A percentile compares a stretch with the other conserved stretches of the same genome.
phyloP scores from a whole-genome alignment of 2,113 vertebrate species.

The Elanus axillaris region DNA sequence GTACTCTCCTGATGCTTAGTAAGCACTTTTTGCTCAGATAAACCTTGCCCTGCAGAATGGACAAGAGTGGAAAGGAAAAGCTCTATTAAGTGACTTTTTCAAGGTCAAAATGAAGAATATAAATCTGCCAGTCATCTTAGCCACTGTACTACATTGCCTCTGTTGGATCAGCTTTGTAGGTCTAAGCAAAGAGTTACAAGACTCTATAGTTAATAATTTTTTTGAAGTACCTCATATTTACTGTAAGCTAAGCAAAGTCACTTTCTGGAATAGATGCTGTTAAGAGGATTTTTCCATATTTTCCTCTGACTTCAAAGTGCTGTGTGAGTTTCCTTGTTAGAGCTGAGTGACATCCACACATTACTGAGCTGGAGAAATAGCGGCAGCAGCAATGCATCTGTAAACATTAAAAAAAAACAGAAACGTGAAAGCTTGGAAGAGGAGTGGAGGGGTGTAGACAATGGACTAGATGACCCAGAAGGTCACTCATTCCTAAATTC shows the following conservation, averaged over 20 bases:
- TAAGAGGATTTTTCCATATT: constrained; percentile 3
- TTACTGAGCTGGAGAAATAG: background rate
- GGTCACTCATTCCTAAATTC: background rate
- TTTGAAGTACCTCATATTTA: background rate
- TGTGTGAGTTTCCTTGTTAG: background rate
- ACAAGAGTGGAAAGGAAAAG: background rate
- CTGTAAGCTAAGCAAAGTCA: background rate
- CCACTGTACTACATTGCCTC: background rate
- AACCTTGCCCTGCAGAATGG: background rate
- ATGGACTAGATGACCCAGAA: background rate
- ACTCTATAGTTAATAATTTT: background rate
- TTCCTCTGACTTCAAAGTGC: background rate
- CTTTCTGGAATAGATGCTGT: background rate
- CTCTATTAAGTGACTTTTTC: background rate
- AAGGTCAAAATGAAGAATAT: background rate
- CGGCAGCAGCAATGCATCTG: background rate
- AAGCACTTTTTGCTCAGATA: constrained; percentile 12
- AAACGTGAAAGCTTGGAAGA: background rate
- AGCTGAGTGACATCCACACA: background rate
- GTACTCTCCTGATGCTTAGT: background rate
- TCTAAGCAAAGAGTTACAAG: background rate
- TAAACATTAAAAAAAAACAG: constrained; percentile 6
- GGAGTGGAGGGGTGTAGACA: background rate
- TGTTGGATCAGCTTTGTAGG: background rate
- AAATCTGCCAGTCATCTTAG: background rate